phyloP scores from a whole-genome alignment of 2,797 vertebrate species.

The Staurois parvus region DNA sequence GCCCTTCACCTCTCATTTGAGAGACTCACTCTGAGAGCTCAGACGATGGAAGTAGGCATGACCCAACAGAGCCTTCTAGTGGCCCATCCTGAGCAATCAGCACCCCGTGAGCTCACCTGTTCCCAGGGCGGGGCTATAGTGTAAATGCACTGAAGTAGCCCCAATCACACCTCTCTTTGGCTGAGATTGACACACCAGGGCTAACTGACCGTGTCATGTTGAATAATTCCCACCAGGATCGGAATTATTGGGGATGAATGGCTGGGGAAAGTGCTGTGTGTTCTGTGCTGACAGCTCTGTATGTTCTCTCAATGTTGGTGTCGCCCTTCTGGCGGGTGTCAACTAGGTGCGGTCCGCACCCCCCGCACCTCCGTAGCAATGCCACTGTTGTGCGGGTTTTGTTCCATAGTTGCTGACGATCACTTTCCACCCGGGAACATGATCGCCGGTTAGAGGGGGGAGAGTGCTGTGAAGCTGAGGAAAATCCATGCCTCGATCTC shows the following conservation, averaged over 20 bases:
- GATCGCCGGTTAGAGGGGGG: too few relatives aligned
- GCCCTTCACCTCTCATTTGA: constrained; percentile 12
- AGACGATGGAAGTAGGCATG: constrained; percentile 70
- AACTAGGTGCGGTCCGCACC: too few relatives aligned
- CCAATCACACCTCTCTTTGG: constrained; percentile 76
- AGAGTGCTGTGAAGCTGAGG: too few relatives aligned
- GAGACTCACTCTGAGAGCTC: constrained; percentile 61
- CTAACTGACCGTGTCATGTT: neutral
- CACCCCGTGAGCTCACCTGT: neutral
- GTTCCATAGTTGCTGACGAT: too few relatives aligned
- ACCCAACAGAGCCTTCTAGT: constrained; percentile 64
- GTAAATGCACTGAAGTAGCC: constrained; percentile 84
- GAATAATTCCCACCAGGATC: neutral
- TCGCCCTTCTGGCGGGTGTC: too few relatives aligned
- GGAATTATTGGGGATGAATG: neutral
- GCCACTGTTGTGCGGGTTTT: too few relatives aligned
- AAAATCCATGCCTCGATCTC: too few relatives aligned
- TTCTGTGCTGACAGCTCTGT: neutral
- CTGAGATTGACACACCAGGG: neutral
- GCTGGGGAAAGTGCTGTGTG: neutral
- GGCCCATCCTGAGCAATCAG: constrained; percentile 54
- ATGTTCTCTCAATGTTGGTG: neutral
- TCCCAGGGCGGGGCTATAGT: constrained; percentile 70
- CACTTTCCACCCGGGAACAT: too few relatives aligned
- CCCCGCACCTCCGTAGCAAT: too few relatives aligned